Evolutionary conservation across 1,140 invertebrate genomes (phyloP), one percentile per base, ranked within the genome.

Genomic region (Tribolium castaneum): DNA sequence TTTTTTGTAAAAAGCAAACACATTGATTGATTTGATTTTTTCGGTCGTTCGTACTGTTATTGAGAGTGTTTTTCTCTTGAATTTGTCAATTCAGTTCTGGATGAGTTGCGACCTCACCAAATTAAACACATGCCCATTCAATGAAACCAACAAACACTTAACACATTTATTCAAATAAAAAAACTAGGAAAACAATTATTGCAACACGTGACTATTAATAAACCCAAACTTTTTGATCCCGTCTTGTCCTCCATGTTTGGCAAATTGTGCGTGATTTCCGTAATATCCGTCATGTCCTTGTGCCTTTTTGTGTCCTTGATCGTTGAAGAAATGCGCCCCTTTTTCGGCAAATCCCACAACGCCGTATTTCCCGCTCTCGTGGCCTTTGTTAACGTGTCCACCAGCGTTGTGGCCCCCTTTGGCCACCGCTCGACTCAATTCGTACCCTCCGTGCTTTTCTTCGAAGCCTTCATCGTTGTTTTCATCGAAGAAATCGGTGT

Each of bases 401-500:
- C 89, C 90, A 14, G 89, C 86, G 10, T 89, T 83, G 9, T 88
- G 86, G 75, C 90, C 89, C 9, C 76, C 71, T 56, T 12, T 22
- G 3, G 71, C 72, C 9, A 80, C 76, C 30, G 88, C 86, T 54
- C 87, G 87, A 30, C 71, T 76, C 12, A 78, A 9, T 76, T 91
- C 89, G 76, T 89, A 86, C 0, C 85, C 85, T 1, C 89, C 90
- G 45, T 89, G 87, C 76, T 91, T 91, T 78, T 90, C 88, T 75
- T 90, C 89, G 56, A 89, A 88, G 34, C 88, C 90, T 77, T 86
- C 88, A 76, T 90, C 89, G 84, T 90, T 89, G 80, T 90, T 88
- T 82, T 90, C 90, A 79, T 91, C 90, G 84, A 89, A 90, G 86
- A 91, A 91, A 78, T 92, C 89, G 59, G 91, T 91, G 74, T 92